Evolutionary conservation across 2,888 invertebrate genomes (phyloP).

Genomic region (Sclerodermus sp.): DNA sequence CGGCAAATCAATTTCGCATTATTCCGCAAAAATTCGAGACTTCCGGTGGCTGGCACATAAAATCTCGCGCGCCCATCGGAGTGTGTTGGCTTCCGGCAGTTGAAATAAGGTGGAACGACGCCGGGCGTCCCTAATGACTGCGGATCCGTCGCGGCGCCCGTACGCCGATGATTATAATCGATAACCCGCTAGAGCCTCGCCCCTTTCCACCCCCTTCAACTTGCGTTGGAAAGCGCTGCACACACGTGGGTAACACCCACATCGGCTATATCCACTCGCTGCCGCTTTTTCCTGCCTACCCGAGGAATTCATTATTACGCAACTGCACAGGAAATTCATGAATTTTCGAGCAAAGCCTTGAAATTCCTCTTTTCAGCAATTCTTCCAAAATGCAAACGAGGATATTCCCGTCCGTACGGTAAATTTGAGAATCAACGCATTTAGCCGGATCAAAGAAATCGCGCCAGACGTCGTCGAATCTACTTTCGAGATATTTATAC

Average conservation of each 20-base stretch:
- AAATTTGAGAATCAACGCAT: too few species aligned
- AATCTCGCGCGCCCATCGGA: not conserved
- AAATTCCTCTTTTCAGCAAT: too few species aligned
- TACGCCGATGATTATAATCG: constrained; percentile 51
- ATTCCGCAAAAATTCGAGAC: not conserved
- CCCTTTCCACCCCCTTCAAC: constrained; percentile 13
- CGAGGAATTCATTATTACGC: too few species aligned
- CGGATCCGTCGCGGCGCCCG: constrained; percentile 39
- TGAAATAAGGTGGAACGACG: constrained; percentile 37
- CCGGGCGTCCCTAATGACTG: constrained; percentile 48
- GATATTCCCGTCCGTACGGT: too few species aligned
- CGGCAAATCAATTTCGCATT: constrained; percentile 11
- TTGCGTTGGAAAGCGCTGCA: not conserved
- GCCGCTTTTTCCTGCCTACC: too few species aligned
- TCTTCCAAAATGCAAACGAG: too few species aligned
- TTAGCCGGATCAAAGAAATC: too few species aligned
- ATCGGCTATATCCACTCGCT: constrained; percentile 1
- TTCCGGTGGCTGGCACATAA: not conserved
- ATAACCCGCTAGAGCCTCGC: constrained; percentile 36
- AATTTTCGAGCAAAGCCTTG: too few species aligned
- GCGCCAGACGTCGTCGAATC: too few species aligned
- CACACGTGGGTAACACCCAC: constrained; percentile 16
- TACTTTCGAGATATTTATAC: too few species aligned
- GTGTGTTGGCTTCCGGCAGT: constrained; percentile 24
- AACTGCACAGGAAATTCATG: too few species aligned